Conservation (phyloP, 1,140 invertebrate genomes). For the Acyrthosiphon pisum region DNA sequence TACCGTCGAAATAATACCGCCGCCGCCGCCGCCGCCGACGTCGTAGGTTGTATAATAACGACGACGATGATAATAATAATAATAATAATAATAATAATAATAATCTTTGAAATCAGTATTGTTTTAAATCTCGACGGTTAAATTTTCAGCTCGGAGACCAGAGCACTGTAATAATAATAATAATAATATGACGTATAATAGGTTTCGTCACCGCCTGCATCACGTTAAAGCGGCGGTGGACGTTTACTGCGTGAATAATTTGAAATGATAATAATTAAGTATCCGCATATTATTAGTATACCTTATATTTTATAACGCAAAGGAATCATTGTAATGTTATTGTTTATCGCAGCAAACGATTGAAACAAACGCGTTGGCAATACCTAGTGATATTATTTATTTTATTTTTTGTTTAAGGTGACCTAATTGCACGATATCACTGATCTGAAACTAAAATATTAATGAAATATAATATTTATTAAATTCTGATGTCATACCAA, state of each 20-base stretch:
- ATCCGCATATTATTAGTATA: not conserved
- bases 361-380: not conserved
- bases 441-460: not conserved
- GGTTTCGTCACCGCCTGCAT: not conserved
- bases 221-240: not conserved
- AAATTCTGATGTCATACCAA: not conserved
- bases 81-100: slow-evolving; percentile 26
- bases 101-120: slow-evolving; percentile 50
- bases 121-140: slow-evolving; percentile 23
- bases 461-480: slow-evolving; percentile 11
- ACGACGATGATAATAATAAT: not conserved
- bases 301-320: not conserved
- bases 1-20: not conserved
- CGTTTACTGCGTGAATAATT: not conserved
- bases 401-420: not conserved
- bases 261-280: not conserved
- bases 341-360: not conserved
- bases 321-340: not conserved
- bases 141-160: not conserved
- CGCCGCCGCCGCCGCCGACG: not conserved
- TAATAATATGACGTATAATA: not conserved
- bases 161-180: not conserved
- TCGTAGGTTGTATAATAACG: slow-evolving; percentile 38
- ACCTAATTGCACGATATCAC: not conserved
- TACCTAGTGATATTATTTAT: too few relatives aligned